Conservation (phyloP, 2,113 vertebrate genomes). For the Syngnathus floridae region DNA sequence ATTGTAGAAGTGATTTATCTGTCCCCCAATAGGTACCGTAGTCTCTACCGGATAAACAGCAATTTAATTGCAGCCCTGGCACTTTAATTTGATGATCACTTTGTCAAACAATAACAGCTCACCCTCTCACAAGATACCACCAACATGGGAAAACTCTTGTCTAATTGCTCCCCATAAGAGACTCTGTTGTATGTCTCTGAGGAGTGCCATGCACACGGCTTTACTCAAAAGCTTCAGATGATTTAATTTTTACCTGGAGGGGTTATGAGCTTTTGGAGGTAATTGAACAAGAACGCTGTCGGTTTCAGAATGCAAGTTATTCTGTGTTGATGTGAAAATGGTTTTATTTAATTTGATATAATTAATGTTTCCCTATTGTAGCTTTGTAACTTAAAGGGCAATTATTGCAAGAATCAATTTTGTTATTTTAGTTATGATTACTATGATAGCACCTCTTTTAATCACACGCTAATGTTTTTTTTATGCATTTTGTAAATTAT, state of each 20-base stretch:
- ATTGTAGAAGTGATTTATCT: constrained; percentile 47
- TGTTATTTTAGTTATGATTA: not conserved
- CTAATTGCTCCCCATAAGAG: constrained; percentile 65
- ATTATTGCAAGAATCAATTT: not conserved
- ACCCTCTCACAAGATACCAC: constrained; percentile 46
- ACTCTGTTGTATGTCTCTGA: constrained; percentile 51
- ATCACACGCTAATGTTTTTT: not conserved
- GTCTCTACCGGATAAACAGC: constrained; percentile 19
- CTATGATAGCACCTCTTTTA: not conserved
- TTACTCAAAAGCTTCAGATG: constrained; percentile 60
- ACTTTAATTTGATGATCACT: constrained; percentile 56
- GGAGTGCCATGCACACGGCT: constrained; percentile 53
- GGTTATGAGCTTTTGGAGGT: constrained; percentile 41
- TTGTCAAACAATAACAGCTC: constrained; percentile 27
- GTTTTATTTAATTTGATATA: not conserved
- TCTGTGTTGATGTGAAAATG: constrained; percentile 24
- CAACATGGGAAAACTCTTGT: constrained; percentile 59
- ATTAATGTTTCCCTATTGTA: not conserved
- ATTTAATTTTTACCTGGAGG: constrained; percentile 61
- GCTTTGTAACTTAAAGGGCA: not conserved
- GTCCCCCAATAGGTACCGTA: constrained; percentile 38
- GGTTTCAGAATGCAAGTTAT: constrained; percentile 40
- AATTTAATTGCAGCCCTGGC: constrained; percentile 41
- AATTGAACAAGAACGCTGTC: constrained; percentile 51
- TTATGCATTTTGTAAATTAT: not conserved